Evolutionary conservation across 2,888 invertebrate species (phyloP).

Genomic region (Esperia sulphurella): DNA sequence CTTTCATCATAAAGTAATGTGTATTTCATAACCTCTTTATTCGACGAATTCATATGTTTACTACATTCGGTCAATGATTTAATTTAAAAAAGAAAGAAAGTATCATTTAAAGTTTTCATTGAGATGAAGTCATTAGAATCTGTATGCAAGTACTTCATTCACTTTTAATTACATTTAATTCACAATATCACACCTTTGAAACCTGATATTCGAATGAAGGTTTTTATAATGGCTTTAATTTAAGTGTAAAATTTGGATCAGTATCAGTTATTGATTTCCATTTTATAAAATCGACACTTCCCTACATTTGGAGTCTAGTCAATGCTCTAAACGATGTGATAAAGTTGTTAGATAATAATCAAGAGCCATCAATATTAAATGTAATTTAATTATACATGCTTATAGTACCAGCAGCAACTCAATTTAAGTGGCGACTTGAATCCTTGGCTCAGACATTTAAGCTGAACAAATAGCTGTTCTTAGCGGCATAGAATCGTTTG

Average conservation of each 20-base stretch:
- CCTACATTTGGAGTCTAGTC: conserved; percentile 5
- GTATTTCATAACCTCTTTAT: no score
- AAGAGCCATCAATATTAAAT: not conserved
- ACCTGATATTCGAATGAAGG: not conserved
- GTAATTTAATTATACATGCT: not conserved
- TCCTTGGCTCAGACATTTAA: conserved; percentile 3
- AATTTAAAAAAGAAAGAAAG: no score
- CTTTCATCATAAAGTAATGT: no score
- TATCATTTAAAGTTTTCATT: no score
- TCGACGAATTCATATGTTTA: no score
- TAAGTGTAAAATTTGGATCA: conserved; percentile 10
- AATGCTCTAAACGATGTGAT: conserved; percentile 3
- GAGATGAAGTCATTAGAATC: not conserved
- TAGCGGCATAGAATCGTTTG: conserved; percentile 5
- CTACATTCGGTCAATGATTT: no score
- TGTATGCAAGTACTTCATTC: conserved; percentile 2
- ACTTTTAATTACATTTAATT: not conserved
- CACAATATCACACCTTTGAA: not conserved
- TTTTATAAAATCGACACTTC: conserved; percentile 8
- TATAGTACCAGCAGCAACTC: not conserved
- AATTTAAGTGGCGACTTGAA: not conserved
- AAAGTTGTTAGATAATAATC: conserved; percentile 8
- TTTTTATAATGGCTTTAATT: not conserved
- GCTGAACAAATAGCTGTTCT: conserved; percentile 1
- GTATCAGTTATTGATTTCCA: conserved; percentile 9